These are phyloP conservation scores for Dipodomys ordii DNA, from an alignment of 2,113 vertebrate species.

Conservation along the genomic window DNA sequence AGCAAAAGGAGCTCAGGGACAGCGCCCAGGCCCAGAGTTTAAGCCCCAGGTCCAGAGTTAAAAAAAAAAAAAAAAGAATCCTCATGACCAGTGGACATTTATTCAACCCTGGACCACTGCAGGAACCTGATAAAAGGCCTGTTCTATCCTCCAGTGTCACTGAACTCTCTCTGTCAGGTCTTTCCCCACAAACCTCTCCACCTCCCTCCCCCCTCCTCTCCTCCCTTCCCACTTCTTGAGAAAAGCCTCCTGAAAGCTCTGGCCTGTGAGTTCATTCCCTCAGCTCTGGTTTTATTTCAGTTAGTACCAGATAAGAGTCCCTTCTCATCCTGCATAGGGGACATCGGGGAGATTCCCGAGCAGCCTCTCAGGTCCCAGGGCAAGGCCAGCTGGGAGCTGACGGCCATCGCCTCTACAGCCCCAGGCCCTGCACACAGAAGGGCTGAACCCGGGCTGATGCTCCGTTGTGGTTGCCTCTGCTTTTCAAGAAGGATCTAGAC, in stretches of 20 bases:
- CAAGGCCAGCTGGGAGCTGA: neutral
- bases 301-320: neutral
- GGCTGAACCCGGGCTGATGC: accelerated
- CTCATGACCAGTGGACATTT: neutral
- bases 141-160: too few relatives aligned
- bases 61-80: too few relatives aligned
- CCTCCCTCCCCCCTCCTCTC: too few relatives aligned
- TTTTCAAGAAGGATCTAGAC: neutral
- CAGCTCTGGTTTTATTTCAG: neutral
- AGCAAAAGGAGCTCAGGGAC: too few relatives aligned
- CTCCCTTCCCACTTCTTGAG: neutral
- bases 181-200: too few relatives aligned
- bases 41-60: too few relatives aligned
- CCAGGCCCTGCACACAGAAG: neutral
- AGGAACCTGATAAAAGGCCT: neutral
- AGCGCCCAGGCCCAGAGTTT: too few relatives aligned
- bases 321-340: too few relatives aligned
- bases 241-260: neutral
- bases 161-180: too few relatives aligned
- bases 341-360: accelerated
- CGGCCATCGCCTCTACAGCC: neutral
- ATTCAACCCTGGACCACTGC: neutral
- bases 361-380: neutral
- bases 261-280: neutral
- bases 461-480: neutral